Base-by-base conservation (phyloP, 2,797 vertebrate species). In the Esox lucius region DNA sequence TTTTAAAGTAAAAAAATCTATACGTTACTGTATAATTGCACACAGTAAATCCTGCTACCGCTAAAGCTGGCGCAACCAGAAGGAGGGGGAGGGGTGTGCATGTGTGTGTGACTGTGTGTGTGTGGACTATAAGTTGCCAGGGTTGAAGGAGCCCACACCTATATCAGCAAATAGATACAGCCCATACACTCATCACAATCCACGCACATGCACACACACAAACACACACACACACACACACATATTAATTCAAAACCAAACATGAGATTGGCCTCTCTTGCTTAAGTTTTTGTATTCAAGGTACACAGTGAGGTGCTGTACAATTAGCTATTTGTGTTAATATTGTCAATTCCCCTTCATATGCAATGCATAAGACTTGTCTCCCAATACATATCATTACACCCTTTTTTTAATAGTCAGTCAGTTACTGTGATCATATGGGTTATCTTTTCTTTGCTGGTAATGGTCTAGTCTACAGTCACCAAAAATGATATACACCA, bases 61-160 rank as follows among this genome's bases (percentile, higher is more conserved):
- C 48, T 51, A 16, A 4, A 16, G 46, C 46, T 49, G 46, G 13
- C 49, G 8, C 46, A 16, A 4, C 3, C 13, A 49, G 46, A 15
- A 49, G 61, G 71, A 35, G 59, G 51, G 71, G 22, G 33, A 73
- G 70, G 72, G 39, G 39, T 72, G 70, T 68, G 62, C 26, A n/a
- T 33, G 65, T 65, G 66, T 70, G 49, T 51, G 24, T 64, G 66
- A 64, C 19, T 70, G 62, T 35, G 69, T 75, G 72, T 75, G 72
- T 51, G 19, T 56, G 13, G 28, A 15, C 26, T 8, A 12, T 28
- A 16, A 16, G 62, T 4, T 31, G 13, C 22, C 62, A 65, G 24
- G 6, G 62, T 64, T 28, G 61, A 64, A 64, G 61, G 13, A 64
- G 24, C 61, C 24, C 61, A 28, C 13, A 28, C 61, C 61, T 64